Conservation (phyloP, 2,797 vertebrate species). For the Neomorphus geoffroyi region DNA sequence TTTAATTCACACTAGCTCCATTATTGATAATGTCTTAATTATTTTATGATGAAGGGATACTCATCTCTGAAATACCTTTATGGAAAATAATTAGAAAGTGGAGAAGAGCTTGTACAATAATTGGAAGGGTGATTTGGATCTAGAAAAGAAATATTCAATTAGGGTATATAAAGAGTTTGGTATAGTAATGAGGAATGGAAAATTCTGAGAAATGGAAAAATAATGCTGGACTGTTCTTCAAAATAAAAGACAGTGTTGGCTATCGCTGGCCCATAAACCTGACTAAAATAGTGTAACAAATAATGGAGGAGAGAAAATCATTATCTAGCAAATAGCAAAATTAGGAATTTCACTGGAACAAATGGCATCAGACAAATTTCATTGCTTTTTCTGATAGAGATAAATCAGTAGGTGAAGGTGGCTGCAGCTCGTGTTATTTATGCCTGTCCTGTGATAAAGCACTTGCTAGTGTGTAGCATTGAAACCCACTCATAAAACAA, state of each 20-base stretch:
- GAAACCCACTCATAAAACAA: background rate
- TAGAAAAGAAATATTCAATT: background rate
- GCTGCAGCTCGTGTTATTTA: background rate
- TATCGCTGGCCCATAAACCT: background rate
- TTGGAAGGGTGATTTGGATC: background rate
- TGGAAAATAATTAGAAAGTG: background rate
- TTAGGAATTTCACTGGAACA: background rate
- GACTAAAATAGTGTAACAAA: background rate
- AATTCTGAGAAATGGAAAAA: background rate
- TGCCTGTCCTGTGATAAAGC: background rate
- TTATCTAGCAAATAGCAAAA: slow-evolving; percentile 22
- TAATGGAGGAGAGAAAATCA: background rate
- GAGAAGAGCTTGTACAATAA: background rate
- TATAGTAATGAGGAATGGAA: background rate
- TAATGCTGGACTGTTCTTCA: background rate
- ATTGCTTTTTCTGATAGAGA: slow-evolving; percentile 36
- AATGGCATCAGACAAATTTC: slow-evolving; percentile 16
- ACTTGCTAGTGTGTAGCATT: background rate
- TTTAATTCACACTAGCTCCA: background rate
- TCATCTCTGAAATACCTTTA: background rate
- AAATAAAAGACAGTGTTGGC: background rate
- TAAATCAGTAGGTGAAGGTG: background rate
- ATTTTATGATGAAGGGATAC: background rate
- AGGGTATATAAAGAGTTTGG: background rate
- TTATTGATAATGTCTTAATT: background rate